A percentile compares a stretch with the other conserved stretches of the same genome.
Evolutionary conservation across 2,888 invertebrate species (phyloP).

Genomic region (Ornithoptera alexandrae): DNA sequence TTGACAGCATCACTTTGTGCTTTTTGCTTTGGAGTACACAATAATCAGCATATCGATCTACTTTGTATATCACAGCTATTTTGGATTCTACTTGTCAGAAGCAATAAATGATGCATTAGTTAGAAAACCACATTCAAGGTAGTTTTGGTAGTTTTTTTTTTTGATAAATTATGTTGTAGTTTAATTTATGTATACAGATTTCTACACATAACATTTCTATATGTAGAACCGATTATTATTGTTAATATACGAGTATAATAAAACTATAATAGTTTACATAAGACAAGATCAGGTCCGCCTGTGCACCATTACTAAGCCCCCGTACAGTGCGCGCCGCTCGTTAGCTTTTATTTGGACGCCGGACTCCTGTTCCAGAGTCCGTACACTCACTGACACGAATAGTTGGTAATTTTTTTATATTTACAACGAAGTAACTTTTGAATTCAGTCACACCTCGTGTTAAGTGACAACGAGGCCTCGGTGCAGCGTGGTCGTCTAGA

Average conservation of each 20-base stretch:
- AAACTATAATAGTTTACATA: neutral
- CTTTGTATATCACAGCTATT: no score
- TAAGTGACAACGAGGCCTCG: neutral
- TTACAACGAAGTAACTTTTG: no score
- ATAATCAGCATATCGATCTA: no score
- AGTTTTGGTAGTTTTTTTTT: no score
- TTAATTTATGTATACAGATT: neutral
- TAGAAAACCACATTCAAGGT: no score
- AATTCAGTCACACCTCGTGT: neutral
- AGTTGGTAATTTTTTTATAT: conserved; percentile 13
- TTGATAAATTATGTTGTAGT: no score
- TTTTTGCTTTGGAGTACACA: no score
- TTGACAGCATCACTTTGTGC: no score
- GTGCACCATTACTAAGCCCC: conserved; percentile 72
- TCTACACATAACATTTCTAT: no score
- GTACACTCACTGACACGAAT: conserved; percentile 48
- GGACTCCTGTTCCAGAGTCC: conserved; percentile 68
- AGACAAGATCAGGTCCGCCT: conserved; percentile 40
- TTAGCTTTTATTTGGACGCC: conserved; percentile 78
- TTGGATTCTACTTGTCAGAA: no score
- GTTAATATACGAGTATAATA: neutral
- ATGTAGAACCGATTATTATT: no score
- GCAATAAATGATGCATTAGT: no score
- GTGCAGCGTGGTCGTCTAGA: neutral
- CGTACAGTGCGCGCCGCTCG: conserved; percentile 63